Conservation (phyloP, 2,888 invertebrate genomes). For the Erynnis tages region DNA sequence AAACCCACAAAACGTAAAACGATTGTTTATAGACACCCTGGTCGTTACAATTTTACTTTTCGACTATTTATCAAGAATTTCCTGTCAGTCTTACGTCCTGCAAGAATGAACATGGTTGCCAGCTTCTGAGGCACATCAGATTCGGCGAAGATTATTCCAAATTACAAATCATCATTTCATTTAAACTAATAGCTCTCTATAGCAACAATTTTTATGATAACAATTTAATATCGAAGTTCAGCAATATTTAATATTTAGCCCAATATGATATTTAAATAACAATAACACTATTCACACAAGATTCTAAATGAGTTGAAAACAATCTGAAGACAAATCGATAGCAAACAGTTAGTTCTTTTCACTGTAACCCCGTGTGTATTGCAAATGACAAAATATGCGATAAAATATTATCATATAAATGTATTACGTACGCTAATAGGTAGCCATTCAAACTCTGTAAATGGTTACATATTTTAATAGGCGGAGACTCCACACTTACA, state of each 20-base stretch:
- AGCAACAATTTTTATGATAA: conserved; percentile 22
- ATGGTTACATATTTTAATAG: conserved; percentile 79
- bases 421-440: conserved; percentile 74
- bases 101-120: conserved; percentile 40
- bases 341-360: conserved; percentile 29
- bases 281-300: conserved; percentile 26
- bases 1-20: conserved; percentile 17
- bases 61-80: conserved; percentile 51
- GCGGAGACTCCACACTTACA: conserved; percentile 79
- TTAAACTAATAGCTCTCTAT: conserved; percentile 16
- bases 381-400: conserved; percentile 51
- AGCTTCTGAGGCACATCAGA: conserved; percentile 20
- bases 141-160: conserved; percentile 15
- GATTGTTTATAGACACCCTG: conserved; percentile 57
- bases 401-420: conserved; percentile 65
- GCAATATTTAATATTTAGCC: conserved; percentile 15
- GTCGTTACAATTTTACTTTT: conserved; percentile 42
- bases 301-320: conserved; percentile 7
- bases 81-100: conserved; percentile 69
- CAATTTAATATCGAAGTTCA: conserved; percentile 18
- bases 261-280: conserved; percentile 24
- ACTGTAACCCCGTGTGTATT: conserved; percentile 46
- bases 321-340: conserved; percentile 16
- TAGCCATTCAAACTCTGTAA: conserved; percentile 72
- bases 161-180: conserved; percentile 2